Percentiles rank a stretch among this genome's conserved stretches.
These are phyloP conservation scores for Scaptomyza caliginosa DNA, from an alignment of 2,888 invertebrate genomes.

Conservation along the genomic window DNA sequence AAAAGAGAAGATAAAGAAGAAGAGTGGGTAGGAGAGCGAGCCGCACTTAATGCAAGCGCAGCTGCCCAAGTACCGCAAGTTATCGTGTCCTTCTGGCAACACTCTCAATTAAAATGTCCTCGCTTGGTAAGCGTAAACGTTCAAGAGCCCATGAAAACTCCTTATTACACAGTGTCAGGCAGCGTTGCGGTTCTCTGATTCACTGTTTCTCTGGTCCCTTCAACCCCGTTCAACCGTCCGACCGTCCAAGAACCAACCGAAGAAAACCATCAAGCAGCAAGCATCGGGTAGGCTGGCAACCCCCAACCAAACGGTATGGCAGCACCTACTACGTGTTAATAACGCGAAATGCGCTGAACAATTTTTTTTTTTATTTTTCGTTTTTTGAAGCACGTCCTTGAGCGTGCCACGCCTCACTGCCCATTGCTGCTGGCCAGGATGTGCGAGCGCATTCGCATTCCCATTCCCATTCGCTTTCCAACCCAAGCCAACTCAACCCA, in stretches of 20 bases:
- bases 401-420: constrained; percentile 68
- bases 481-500: not conserved
- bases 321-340: constrained; percentile 76
- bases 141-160: constrained; percentile 80
- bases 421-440: constrained; percentile 12
- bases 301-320: constrained; percentile 10
- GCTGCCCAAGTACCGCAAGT: constrained; percentile 78
- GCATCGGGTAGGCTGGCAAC: constrained; percentile 18
- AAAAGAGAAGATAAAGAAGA: constrained; percentile 4
- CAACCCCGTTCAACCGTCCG: too few relatives aligned
- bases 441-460: not conserved
- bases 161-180: constrained; percentile 78
- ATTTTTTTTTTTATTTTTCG: constrained; percentile 75
- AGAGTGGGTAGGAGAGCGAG: constrained; percentile 37
- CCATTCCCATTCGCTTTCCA: too few relatives aligned
- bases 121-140: constrained; percentile 79
- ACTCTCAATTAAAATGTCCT: constrained; percentile 80
- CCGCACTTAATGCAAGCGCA: constrained; percentile 73
- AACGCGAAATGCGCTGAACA: constrained; percentile 76
- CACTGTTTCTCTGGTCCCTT: constrained; percentile 14
- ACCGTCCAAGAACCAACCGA: constrained; percentile 34
- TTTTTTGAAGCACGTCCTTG: constrained; percentile 72
- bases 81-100: constrained; percentile 68
- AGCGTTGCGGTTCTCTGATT: constrained; percentile 21
- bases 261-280: constrained; percentile 17